phyloP scores from a whole-genome alignment of 2,113 vertebrate genomes.

The Irena cyanogastra region DNA sequence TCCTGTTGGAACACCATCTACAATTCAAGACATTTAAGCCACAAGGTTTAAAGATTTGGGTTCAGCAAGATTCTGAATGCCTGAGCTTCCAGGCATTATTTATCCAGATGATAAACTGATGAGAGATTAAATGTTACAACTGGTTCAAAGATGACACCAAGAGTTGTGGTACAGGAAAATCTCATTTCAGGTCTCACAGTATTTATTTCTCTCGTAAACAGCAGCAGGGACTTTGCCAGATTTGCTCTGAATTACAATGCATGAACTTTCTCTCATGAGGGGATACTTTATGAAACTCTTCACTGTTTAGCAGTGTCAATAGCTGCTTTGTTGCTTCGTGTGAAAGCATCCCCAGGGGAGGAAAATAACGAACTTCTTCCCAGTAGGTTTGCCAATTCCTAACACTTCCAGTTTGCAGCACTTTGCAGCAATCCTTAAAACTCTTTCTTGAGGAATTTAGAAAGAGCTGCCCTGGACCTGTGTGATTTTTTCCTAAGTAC shows the following conservation, averaged over 20 bases:
- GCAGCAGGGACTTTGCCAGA: neutral
- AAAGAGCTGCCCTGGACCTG: neutral
- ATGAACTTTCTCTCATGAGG: neutral
- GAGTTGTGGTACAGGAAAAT: neutral
- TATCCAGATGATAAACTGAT: neutral
- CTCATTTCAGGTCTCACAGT: neutral
- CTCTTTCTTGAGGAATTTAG: neutral
- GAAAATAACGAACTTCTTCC: neutral
- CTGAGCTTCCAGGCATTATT: no score
- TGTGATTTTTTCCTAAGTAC: neutral
- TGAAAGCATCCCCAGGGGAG: neutral
- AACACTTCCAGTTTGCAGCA: neutral
- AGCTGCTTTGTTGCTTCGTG: constrained; percentile 9
- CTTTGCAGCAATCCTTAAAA: neutral
- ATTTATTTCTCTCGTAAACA: neutral
- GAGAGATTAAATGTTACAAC: neutral
- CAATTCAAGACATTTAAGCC: neutral
- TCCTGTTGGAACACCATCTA: neutral
- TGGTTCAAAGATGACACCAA: neutral
- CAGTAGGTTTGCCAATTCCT: neutral
- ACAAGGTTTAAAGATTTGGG: neutral
- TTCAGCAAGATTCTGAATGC: neutral
- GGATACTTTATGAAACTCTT: neutral
- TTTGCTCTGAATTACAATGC: neutral
- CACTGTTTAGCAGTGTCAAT: neutral